phyloP scores from a whole-genome alignment of 2,888 invertebrate genomes.

The Doris montereyensis region DNA sequence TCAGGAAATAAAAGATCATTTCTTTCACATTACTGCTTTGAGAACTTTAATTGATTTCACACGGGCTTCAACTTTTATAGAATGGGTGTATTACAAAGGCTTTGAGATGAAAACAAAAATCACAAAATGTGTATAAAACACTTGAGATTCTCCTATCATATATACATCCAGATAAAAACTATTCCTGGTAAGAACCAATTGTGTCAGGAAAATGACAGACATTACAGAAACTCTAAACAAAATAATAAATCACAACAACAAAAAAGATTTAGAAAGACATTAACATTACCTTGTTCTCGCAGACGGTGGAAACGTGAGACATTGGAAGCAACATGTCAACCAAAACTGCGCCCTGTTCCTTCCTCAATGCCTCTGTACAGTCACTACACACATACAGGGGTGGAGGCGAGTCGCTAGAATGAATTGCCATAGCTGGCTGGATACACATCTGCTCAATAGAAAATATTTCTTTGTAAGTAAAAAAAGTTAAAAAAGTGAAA shows the following conservation, averaged over 20 bases:
- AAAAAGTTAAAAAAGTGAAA: neutral
- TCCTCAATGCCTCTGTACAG: constrained; percentile 80
- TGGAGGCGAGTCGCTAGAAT: constrained; percentile 81
- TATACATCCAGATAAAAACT: neutral
- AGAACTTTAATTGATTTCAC: too few relatives aligned
- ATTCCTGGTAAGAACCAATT: too few relatives aligned
- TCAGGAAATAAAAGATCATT: too few relatives aligned
- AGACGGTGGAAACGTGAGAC: constrained; percentile 94
- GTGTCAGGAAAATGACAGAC: too few relatives aligned
- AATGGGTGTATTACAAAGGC: too few relatives aligned
- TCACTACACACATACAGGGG: constrained; percentile 96
- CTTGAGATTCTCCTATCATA: neutral
- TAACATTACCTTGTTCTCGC: constrained; percentile 85
- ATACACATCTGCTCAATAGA: constrained; percentile 86
- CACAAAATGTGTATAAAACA: neutral
- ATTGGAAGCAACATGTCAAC: constrained; percentile 82
- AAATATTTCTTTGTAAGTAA: neutral
- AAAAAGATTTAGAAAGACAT: too few relatives aligned
- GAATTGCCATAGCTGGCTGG: constrained; percentile 69
- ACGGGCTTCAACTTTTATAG: too few relatives aligned
- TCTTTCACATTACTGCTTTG: too few relatives aligned
- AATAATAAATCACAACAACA: too few relatives aligned
- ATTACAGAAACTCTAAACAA: too few relatives aligned
- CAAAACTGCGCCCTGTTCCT: constrained; percentile 77
- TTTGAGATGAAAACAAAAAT: neutral